These are phyloP conservation scores for Archegozetes longisetosus DNA, from an alignment of 1,140 invertebrate species.

Conservation along the genomic window DNA sequence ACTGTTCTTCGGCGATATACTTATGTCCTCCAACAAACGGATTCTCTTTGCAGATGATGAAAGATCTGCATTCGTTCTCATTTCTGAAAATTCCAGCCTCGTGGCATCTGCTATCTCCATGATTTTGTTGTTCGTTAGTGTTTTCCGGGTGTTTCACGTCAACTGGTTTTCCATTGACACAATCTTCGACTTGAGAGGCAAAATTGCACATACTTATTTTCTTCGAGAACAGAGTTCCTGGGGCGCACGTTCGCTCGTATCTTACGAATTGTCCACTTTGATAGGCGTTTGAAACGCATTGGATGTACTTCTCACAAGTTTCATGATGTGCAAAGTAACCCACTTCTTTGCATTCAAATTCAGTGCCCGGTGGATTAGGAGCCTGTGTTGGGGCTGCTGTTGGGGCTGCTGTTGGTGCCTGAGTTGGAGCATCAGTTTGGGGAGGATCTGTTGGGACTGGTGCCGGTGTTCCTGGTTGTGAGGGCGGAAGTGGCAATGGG, in stretches of 20 bases:
- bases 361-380: no score
- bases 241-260: neutral
- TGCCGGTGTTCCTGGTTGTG: neutral
- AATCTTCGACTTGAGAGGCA: no score
- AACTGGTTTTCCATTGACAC: neutral
- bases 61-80: no score
- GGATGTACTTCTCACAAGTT: neutral
- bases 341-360: neutral
- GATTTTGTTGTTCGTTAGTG: neutral
- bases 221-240: no score
- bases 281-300: neutral
- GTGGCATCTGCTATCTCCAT: neutral
- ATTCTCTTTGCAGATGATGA: no score
- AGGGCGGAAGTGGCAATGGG: neutral
- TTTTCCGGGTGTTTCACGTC: neutral
- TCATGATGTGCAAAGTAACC: conserved; percentile 1
- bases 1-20: no score
- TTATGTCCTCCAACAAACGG: no score
- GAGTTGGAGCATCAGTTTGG: neutral
- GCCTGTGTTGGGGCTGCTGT: neutral
- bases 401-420: conserved; percentile 6
- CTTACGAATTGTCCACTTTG: conserved; percentile 8
- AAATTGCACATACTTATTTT: no score
- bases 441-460: neutral
- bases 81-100: neutral